Percentiles rank a stretch among this genome's conserved stretches.
phyloP scores from a whole-genome alignment of 2,888 invertebrate genomes.

The Protophormia terraenovae region DNA sequence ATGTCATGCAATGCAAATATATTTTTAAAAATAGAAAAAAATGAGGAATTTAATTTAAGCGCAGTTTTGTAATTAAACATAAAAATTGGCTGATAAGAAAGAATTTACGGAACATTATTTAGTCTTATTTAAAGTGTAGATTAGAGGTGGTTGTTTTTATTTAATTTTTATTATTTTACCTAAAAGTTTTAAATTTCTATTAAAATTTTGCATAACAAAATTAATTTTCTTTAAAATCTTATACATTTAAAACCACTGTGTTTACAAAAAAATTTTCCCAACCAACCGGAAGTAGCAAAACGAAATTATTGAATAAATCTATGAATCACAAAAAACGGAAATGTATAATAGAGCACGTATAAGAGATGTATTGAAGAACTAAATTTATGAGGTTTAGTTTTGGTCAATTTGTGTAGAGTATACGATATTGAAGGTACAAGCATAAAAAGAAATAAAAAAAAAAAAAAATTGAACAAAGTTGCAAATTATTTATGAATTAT shows the following conservation, averaged over 20 bases:
- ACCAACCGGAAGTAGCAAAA: constrained; percentile 8
- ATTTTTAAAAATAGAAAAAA: no score
- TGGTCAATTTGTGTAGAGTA: constrained; percentile 58
- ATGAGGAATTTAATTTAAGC: no score
- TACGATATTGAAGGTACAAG: neutral
- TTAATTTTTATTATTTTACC: no score
- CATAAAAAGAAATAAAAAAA: neutral
- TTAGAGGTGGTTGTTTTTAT: no score
- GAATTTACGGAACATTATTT: no score
- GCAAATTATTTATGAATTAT: constrained; percentile 58
- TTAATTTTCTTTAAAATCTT: neutral
- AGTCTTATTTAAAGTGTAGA: no score
- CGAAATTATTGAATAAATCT: constrained; percentile 52
- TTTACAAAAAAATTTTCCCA: neutral
- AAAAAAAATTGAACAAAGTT: neutral
- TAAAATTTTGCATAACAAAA: no score
- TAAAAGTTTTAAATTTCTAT: no score
- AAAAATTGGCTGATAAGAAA: no score
- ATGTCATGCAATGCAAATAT: no score
- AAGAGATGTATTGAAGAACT: constrained; percentile 15
- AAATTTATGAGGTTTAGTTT: constrained; percentile 58
- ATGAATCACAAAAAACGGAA: constrained; percentile 47
- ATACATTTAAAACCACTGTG: constrained; percentile 14
- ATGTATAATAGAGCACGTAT: constrained; percentile 64
- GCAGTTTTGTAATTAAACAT: no score